Conservation (phyloP, 2,797 vertebrate genomes). For the Tiaroga cobitis region DNA sequence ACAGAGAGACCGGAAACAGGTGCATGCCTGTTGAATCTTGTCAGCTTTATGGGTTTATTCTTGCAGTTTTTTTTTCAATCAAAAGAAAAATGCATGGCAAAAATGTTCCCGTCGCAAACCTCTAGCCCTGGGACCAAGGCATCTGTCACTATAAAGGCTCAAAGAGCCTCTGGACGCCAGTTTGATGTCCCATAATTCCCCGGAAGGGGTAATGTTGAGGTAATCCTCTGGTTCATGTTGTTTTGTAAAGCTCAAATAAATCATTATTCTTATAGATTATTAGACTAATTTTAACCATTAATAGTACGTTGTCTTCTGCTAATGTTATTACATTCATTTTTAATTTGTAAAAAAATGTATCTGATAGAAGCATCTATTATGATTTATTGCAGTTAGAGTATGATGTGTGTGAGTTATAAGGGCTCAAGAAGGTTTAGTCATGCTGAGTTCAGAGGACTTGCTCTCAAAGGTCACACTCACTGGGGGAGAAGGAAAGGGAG, state of each 20-base stretch:
- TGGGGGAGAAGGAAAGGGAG: conserved; percentile 57
- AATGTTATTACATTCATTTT: not conserved
- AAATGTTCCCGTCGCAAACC: not conserved
- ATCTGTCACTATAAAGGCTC: conserved; percentile 21
- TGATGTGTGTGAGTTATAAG: conserved; percentile 29
- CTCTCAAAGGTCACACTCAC: conserved; percentile 62
- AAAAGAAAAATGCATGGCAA: conserved; percentile 12
- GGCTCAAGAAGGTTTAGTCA: conserved; percentile 54
- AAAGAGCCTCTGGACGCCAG: conserved; percentile 3
- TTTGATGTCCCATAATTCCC: conserved; percentile 35
- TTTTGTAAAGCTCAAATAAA: not conserved
- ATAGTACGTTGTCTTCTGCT: not conserved
- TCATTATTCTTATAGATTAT: not conserved
- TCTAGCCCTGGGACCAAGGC: not conserved
- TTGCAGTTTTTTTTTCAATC: not conserved
- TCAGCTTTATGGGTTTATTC: not conserved
- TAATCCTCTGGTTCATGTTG: conserved; percentile 19
- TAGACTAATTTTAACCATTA: not conserved
- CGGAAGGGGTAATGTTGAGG: conserved; percentile 7
- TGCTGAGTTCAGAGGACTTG: conserved; percentile 64
- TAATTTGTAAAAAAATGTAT: not conserved
- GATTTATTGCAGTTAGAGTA: not conserved
- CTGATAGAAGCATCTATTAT: not conserved
- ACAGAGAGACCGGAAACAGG: conserved; percentile 16
- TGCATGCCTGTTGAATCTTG: conserved; percentile 16